Evolutionary conservation across 53 echinoderm and acorn worm species (phyloP).

Genomic region (Temnopleurus reevesii): DNA sequence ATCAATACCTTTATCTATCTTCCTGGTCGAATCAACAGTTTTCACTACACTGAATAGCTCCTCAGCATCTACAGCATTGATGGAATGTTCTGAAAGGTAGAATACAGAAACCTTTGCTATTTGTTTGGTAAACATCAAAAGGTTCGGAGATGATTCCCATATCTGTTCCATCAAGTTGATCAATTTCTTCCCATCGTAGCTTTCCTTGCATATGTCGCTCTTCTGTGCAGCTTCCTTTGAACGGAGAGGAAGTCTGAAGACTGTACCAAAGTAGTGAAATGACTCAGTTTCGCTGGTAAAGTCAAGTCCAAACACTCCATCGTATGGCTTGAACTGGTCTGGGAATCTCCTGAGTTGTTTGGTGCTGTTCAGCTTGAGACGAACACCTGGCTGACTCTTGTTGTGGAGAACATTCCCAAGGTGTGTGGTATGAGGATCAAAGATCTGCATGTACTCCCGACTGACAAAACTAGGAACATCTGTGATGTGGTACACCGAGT

Average conservation of each 20-base stretch:
- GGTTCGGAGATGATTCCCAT: constrained; percentile 62
- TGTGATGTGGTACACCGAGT: constrained; percentile 90
- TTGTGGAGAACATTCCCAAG: constrained; percentile 61
- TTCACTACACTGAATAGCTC: constrained; percentile 7
- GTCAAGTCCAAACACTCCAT: constrained; percentile 70
- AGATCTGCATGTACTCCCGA: constrained; percentile 70
- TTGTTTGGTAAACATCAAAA: constrained; percentile 86
- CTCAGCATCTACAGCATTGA: neutral
- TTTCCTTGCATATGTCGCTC: constrained; percentile 59
- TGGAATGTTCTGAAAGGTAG: neutral
- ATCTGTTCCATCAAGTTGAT: constrained; percentile 51
- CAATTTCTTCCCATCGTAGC: constrained; percentile 54
- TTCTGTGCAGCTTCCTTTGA: constrained; percentile 52
- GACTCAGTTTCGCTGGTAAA: constrained; percentile 61
- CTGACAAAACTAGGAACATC: constrained; percentile 91
- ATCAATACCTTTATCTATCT: neutral
- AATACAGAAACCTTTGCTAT: constrained; percentile 67
- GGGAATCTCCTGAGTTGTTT: constrained; percentile 64
- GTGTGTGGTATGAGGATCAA: constrained; percentile 80
- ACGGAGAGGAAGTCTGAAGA: constrained; percentile 85
- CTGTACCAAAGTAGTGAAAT: neutral
- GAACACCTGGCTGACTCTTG: constrained; percentile 69
- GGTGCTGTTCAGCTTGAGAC: constrained; percentile 61
- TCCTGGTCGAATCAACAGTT: neutral
- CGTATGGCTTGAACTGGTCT: constrained; percentile 85